Percentiles rank a stretch among this genome's conserved stretches.
Evolutionary conservation across 2,797 vertebrate genomes (phyloP).

Genomic region (Trematomus bernacchii): DNA sequence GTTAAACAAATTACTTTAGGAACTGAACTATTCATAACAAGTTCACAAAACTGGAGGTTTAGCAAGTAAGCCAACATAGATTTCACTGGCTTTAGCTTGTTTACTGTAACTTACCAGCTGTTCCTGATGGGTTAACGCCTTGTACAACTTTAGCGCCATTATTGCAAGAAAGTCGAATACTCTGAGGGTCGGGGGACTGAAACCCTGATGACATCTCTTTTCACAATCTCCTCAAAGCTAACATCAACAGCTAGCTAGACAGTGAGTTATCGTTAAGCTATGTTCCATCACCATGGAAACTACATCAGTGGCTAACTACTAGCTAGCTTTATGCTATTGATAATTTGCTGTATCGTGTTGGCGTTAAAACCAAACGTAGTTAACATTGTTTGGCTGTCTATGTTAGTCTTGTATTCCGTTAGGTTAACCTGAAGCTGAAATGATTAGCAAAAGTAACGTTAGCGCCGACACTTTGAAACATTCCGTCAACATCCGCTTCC

Average conservation of each 20-base stretch:
- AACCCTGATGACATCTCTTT: conserved; percentile 46
- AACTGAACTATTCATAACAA: background rate
- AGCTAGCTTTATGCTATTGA: background rate
- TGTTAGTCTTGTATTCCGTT: fast-evolving
- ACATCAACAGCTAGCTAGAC: conserved; percentile 1
- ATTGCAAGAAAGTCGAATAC: background rate
- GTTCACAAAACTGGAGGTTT: background rate
- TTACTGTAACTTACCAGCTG: conserved; percentile 32
- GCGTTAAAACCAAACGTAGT: background rate
- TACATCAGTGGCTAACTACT: conserved; percentile 2
- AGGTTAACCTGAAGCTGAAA: background rate
- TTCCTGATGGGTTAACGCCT: background rate
- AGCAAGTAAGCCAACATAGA: background rate
- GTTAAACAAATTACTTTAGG: background rate
- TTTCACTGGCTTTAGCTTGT: background rate
- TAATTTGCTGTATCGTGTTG: background rate
- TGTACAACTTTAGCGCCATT: background rate
- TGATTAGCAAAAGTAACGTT: background rate
- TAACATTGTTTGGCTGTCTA: background rate
- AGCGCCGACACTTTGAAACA: conserved; percentile 52
- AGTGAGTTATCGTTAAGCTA: background rate
- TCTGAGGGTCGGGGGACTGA: background rate
- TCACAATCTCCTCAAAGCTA: conserved; percentile 13
- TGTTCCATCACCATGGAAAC: conserved; percentile 73
- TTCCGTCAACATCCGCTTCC: conserved; percentile 21